phyloP scores from a whole-genome alignment of 37 sponge, comb jelly and placozoan genomes.

The Ephydatia muelleri region DNA sequence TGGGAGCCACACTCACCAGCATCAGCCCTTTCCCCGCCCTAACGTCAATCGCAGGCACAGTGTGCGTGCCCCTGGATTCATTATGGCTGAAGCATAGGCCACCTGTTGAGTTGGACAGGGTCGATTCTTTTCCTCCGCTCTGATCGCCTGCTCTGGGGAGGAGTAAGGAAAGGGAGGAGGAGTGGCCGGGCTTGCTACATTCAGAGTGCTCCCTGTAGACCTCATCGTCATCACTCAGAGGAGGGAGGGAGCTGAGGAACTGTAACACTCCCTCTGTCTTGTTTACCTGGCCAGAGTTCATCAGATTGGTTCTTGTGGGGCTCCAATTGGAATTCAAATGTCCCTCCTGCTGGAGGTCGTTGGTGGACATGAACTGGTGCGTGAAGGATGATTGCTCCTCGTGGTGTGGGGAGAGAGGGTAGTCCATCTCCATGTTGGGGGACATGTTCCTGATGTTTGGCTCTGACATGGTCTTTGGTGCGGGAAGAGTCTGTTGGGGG shows the following conservation, averaged over 20 bases:
- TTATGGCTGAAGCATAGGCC: no score
- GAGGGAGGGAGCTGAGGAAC: constrained; percentile 49
- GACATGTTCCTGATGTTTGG: constrained; percentile 43
- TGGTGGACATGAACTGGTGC: not conserved
- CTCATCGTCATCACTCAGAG: constrained; percentile 40
- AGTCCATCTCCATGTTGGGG: constrained; percentile 8
- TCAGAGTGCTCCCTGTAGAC: constrained; percentile 60
- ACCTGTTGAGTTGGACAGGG: not conserved
- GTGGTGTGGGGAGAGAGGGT: constrained; percentile 1
- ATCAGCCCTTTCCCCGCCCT: not conserved
- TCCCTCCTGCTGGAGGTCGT: not conserved
- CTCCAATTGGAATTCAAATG: not conserved
- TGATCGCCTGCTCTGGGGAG: constrained; percentile 56
- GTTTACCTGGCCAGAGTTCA: constrained; percentile 26
- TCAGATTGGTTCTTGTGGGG: not conserved
- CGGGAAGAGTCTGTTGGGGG: constrained; percentile 33
- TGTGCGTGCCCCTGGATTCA: not conserved
- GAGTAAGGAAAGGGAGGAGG: constrained; percentile 64
- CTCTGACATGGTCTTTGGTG: constrained; percentile 46
- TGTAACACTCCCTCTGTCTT: constrained; percentile 35
- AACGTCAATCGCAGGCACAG: not conserved
- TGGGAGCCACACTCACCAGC: not conserved
- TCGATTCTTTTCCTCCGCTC: constrained; percentile 5
- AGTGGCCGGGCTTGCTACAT: constrained; percentile 46
- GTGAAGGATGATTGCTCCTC: not conserved